These are phyloP conservation scores for Abscondita cerata DNA, from an alignment of 2,888 invertebrate species.

Conservation along the genomic window DNA sequence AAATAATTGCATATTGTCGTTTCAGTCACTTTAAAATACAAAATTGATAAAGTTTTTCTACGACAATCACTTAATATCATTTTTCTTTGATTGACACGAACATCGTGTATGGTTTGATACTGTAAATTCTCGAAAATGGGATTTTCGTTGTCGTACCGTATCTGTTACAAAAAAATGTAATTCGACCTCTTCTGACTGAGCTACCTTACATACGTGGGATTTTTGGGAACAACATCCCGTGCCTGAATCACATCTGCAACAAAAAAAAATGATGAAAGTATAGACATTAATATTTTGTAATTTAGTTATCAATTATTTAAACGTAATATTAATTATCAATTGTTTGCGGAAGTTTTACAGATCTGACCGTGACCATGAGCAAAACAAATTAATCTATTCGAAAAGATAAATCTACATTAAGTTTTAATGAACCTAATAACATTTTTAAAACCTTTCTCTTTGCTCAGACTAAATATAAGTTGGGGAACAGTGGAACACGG, in stretches of 20 bases:
- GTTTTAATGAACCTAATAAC: neutral
- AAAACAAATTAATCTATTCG: too few species aligned
- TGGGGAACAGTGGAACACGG: too few species aligned
- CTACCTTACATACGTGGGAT: slow-evolving; percentile 44
- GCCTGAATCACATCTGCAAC: slow-evolving; percentile 48
- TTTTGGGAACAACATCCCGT: slow-evolving; percentile 49
- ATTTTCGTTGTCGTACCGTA: slow-evolving; percentile 29
- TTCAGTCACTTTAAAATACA: slow-evolving; percentile 17
- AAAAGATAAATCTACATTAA: neutral
- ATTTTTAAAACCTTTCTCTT: too few species aligned
- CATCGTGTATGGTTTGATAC: slow-evolving; percentile 50
- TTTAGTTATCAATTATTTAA: too few species aligned
- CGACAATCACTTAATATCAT: slow-evolving; percentile 30
- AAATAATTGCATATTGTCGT: slow-evolving; percentile 4
- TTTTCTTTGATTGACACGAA: slow-evolving; percentile 41
- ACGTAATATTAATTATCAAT: too few species aligned
- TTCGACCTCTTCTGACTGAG: slow-evolving; percentile 42
- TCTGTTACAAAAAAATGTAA: slow-evolving; percentile 41
- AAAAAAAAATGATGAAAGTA: neutral
- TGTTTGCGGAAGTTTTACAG: too few species aligned
- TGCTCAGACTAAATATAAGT: too few species aligned
- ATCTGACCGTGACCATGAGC: too few species aligned
- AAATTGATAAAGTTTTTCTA: neutral
- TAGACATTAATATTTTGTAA: neutral
- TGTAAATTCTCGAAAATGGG: slow-evolving; percentile 40